Evolutionary conservation across 2,113 vertebrate genomes (phyloP).

Genomic region (Amphilophus citrinellus): DNA sequence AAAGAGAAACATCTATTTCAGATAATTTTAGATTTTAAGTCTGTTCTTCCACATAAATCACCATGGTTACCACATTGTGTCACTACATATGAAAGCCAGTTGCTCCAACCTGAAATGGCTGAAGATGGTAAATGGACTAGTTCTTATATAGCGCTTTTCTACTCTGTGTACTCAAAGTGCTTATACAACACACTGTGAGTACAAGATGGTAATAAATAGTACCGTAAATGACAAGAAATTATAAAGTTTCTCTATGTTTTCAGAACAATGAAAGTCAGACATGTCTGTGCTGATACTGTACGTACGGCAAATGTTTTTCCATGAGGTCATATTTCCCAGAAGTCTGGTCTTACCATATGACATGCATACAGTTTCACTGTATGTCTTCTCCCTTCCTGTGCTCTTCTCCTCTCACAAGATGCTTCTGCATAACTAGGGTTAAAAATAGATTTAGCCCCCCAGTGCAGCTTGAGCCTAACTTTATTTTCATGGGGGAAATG

Average conservation of each 20-base stretch:
- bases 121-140: not conserved
- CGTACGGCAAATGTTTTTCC: conserved; percentile 14
- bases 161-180: too few relatives aligned
- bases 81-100: conserved; percentile 37
- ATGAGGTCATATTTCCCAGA: conserved; percentile 33
- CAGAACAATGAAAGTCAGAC: too few relatives aligned
- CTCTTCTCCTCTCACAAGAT: conserved; percentile 55
- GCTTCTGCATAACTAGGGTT: conserved; percentile 59
- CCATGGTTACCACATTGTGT: conserved; percentile 72
- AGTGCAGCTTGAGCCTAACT: conserved; percentile 65
- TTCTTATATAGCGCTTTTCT: too few relatives aligned
- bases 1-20: conserved; percentile 42
- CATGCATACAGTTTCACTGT: conserved; percentile 39
- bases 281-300: not conserved
- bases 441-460: conserved; percentile 74
- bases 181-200: too few relatives aligned
- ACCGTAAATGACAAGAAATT: conserved; percentile 2
- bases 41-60: conserved; percentile 53
- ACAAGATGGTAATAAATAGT: conserved; percentile 19
- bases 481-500: conserved; percentile 68
- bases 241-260: not conserved
- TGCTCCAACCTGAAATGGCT: conserved; percentile 45
- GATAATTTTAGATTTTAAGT: conserved; percentile 50
- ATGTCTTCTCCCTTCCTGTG: conserved; percentile 38
- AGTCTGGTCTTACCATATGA: conserved; percentile 40